Base-by-base conservation (phyloP, 2,888 invertebrate genomes). In the Erebia ligea region DNA sequence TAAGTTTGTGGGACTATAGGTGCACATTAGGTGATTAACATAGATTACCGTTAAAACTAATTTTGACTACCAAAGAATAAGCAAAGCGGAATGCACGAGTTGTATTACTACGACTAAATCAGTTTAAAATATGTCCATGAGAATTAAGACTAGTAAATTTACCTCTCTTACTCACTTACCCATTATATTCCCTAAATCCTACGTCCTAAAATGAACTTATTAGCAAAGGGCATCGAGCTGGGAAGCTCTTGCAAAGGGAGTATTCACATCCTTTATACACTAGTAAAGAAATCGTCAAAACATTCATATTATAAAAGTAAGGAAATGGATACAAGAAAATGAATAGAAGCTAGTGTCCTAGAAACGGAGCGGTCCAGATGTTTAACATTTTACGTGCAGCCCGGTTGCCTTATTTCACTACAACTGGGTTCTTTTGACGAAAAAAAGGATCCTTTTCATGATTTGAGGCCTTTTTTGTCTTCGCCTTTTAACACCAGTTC, bases 321-420 rank as follows among this genome's bases (percentile, higher is more conserved):
- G 65, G 78, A 78, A 80, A 82, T 85, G 80, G 81, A 79, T 84
- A 76, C 66, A 57, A 45, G 67, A 76, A 82, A 80, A 83, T 87
- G 86, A 89, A 89, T 83, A 81, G 83, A 75, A 77, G 77, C 75
- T 74, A 74, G 84, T 84, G 84, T 85, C 82, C 84, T 84, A 83
- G 85, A 84, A 84, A 78, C 76, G 73, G 72, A 76, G 71, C 75
- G 77, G 84, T 82, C 84, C 84, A 85, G 84, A 85, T 86, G 84
- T 77, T 86, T 84, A 85, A 84, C 84, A 85, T 86, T 86, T 86
- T 84, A 85, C 83, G 82, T 77, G 76, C 77, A 76, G 75, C 75
- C 75, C 71, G 72, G 73, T 78, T 80, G 76, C 67, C 67, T 73
- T 75, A 75, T 76, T 76, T 71, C 70, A 71, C 72, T 72, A 67